A percentile compares a stretch with the other conserved stretches of the same genome.
Evolutionary conservation across 2,888 invertebrate species (phyloP).

Genomic region (Microctonus brassicae): DNA sequence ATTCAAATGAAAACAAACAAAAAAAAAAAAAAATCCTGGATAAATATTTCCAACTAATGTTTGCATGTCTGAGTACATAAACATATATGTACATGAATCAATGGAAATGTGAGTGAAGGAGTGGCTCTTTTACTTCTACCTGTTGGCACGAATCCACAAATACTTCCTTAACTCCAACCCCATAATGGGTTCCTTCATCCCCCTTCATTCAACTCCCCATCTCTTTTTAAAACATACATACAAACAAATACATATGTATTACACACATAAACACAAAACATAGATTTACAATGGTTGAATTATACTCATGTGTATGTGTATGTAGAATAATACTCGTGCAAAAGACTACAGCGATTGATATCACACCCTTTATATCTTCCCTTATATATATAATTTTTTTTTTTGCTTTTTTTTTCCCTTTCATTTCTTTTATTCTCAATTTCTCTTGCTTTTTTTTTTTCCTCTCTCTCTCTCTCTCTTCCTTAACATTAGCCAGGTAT

Average conservation of each 20-base stretch:
- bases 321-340: not conserved
- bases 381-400: too few species aligned
- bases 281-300: not conserved
- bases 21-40: slow-evolving; percentile 31
- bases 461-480: not conserved
- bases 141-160: slow-evolving; percentile 22
- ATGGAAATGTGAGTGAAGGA: not conserved
- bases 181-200: not conserved
- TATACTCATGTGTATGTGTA: not conserved
- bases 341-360: not conserved
- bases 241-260: not conserved
- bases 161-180: not conserved
- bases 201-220: not conserved
- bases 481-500: not conserved
- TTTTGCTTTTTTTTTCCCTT: not conserved
- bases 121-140: slow-evolving; percentile 12
- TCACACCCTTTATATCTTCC: not conserved
- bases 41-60: not conserved
- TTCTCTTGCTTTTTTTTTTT: not conserved
- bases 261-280: not conserved
- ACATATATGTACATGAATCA: not conserved
- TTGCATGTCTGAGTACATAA: not conserved
- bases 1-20: slow-evolving; percentile 20
- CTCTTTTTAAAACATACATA: not conserved
- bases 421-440: not conserved